Evolutionary conservation across 2,888 invertebrate genomes (phyloP), one percentile per base, ranked within the genome.

Genomic region (Minunthozetes semirufus): DNA sequence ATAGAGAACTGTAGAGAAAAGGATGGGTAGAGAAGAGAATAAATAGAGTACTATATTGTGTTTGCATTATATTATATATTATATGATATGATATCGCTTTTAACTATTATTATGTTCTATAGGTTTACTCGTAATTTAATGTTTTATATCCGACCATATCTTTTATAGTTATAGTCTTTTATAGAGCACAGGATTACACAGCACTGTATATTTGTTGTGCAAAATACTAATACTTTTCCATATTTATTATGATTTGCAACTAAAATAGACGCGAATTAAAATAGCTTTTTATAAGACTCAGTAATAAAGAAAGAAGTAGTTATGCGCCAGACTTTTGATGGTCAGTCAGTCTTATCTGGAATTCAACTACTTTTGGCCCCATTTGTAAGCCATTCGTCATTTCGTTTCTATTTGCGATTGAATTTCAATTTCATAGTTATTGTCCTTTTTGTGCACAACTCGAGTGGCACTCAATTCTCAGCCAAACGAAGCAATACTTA

Each of bases 21-120:
- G n/a, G n/a, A n/a, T n/a, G n/a, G 22, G 25, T 56, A 56, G 56
- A 56, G 56, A 56, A 56, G 48, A 48, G 48, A 48, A 3, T 42
- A 42, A 42, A 42, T 6, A 42, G 6, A 42, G 42, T 9, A 13
- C 6, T 42, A 42, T 42, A 42, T 6, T 42, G 13, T 53, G 56
- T 22, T 2, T 56, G 33, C 33, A 63, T 33, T 19, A 63, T 63
- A 33, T 29, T 17, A 33, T 63, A 17, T 33, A 63, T 63, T 63
- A 9, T 63, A 63, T 63, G 63, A 63, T 13, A 63, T 63, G 56
- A 56, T 56, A 56, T 63, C n/a, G 33, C 63, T 63, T 63, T 53
- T 59, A 22, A 59, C 19, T 63, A 63, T 63, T 15, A 25, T n/a
- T 59, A 27, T 63, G 15, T 29, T 33, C 33, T 63, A 63, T 63